Conservation (phyloP, 2,797 vertebrate genomes). For the Diceros bicornis region DNA sequence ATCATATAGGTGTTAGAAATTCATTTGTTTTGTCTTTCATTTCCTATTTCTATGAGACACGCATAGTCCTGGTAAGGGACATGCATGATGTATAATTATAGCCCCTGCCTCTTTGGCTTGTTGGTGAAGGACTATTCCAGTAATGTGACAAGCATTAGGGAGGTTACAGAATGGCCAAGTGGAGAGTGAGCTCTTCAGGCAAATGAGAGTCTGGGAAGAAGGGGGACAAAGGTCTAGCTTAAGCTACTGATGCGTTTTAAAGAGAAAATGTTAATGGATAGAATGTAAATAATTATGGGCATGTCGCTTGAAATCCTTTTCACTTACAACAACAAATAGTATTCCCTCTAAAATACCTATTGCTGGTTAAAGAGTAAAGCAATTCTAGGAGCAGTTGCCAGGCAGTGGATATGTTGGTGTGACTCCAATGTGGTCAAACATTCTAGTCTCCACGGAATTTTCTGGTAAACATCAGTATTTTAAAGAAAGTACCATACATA, state of each 20-base stretch:
- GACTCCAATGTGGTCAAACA: not conserved
- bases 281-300: not conserved
- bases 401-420: not conserved
- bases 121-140: not conserved
- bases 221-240: not conserved
- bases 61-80: not conserved
- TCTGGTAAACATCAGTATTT: not conserved
- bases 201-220: not conserved
- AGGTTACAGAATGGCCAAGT: not conserved
- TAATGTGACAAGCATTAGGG: not conserved
- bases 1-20: conserved; percentile 20
- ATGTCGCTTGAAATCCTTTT: not conserved
- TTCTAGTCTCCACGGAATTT: not conserved
- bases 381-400: not conserved
- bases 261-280: not conserved
- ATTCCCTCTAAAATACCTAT: not conserved
- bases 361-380: not conserved
- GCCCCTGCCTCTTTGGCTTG: not conserved
- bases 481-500: not conserved
- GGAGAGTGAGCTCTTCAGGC: not conserved
- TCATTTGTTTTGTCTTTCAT: conserved; percentile 53
- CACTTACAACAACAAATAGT: not conserved
- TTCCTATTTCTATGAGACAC: conserved; percentile 12
- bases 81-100: rapidly evolving
- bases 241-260: not conserved